phyloP scores from a whole-genome alignment of 2,113 vertebrate species.

The Nematolebias whitei region DNA sequence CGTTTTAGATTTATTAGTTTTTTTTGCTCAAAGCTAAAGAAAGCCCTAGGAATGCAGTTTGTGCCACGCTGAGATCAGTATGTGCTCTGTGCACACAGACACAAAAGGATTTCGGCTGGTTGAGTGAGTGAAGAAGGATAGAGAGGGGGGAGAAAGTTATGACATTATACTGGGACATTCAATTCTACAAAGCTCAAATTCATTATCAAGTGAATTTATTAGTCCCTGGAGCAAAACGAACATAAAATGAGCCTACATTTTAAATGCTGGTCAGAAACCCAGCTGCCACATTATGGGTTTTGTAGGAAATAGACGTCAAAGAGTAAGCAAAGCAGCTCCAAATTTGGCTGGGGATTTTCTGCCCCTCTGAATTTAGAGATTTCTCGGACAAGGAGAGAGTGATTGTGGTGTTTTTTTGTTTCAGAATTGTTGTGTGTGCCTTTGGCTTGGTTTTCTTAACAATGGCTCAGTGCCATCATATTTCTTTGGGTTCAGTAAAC shows the following conservation, averaged over 20 bases:
- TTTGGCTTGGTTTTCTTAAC: constrained; percentile 61
- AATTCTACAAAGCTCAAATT: constrained; percentile 68
- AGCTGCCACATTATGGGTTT: constrained; percentile 60
- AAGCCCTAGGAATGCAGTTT: constrained; percentile 66
- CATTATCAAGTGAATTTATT: constrained; percentile 74
- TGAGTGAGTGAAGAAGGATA: constrained; percentile 38
- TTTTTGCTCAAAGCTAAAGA: constrained; percentile 61
- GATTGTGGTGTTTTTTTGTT: constrained; percentile 44
- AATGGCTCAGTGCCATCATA: constrained; percentile 54
- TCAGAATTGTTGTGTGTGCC: constrained; percentile 49
- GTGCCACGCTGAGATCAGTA: constrained; percentile 66
- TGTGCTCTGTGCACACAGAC: constrained; percentile 60
- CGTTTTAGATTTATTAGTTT: constrained; percentile 70
- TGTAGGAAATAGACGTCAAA: constrained; percentile 48
- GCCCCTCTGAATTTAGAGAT: constrained; percentile 55
- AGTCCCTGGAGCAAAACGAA: constrained; percentile 70
- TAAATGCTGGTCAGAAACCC: constrained; percentile 68
- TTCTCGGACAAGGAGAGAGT: constrained; percentile 33
- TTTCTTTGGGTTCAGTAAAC: constrained; percentile 67
- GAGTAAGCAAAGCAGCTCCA: constrained; percentile 57
- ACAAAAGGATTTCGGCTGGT: constrained; percentile 61
- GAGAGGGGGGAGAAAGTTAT: constrained; percentile 26
- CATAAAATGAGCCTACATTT: constrained; percentile 71
- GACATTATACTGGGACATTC: constrained; percentile 43
- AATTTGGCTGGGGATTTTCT: constrained; percentile 59